These are phyloP conservation scores for Hydraecia micacea DNA, from an alignment of 2,888 invertebrate genomes.

Conservation along the genomic window DNA sequence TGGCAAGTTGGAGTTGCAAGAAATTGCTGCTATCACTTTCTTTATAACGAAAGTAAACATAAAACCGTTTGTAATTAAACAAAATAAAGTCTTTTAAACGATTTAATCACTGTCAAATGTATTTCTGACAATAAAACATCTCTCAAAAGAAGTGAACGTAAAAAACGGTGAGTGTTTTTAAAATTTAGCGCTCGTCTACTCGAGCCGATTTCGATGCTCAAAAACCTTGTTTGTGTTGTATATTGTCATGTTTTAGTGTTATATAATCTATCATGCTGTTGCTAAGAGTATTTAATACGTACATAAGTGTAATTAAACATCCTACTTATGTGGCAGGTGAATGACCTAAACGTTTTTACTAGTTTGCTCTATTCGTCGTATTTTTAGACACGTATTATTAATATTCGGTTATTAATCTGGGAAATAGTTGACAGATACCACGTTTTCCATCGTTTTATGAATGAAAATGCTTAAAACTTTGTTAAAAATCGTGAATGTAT, in stretches of 20 bases:
- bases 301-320: slow-evolving; percentile 71
- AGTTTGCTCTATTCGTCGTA: slow-evolving; percentile 33
- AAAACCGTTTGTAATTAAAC: slow-evolving; percentile 31
- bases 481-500: not conserved
- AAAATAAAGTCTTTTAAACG: slow-evolving; percentile 13
- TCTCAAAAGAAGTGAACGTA: slow-evolving; percentile 42
- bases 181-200: slow-evolving; percentile 71
- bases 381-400: slow-evolving; percentile 37
- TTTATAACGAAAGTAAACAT: slow-evolving; percentile 63
- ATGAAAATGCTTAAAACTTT: slow-evolving; percentile 17
- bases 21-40: slow-evolving; percentile 64
- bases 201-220: slow-evolving; percentile 45
- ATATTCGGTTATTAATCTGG: slow-evolving; percentile 10
- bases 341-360: slow-evolving; percentile 65
- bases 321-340: slow-evolving; percentile 78
- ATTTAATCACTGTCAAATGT: slow-evolving; percentile 40
- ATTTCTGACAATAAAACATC: slow-evolving; percentile 21
- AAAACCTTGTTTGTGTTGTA: slow-evolving; percentile 76
- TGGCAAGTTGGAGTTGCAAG: slow-evolving; percentile 75
- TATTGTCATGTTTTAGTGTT: slow-evolving; percentile 77
- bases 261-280: slow-evolving; percentile 82
- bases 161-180: slow-evolving; percentile 71
- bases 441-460: slow-evolving; percentile 20
- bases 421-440: not conserved
- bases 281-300: slow-evolving; percentile 74